These are phyloP conservation scores for Caranx ignobilis DNA, from an alignment of 2,113 vertebrate genomes.

Conservation along the genomic window DNA sequence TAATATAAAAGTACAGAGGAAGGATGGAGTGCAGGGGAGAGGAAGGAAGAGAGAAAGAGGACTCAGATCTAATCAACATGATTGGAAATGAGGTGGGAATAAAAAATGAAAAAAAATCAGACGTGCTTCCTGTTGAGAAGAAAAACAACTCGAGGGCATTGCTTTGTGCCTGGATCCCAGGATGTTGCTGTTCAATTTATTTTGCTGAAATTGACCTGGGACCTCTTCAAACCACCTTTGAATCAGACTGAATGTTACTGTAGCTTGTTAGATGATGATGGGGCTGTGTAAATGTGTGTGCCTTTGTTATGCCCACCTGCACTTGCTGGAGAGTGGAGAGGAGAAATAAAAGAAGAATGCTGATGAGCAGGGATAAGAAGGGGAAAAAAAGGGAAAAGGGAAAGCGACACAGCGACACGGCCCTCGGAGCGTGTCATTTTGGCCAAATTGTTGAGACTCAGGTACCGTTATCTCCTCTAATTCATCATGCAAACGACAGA, in stretches of 20 bases:
- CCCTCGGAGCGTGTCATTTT: neutral
- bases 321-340: neutral
- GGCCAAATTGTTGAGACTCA: constrained; percentile 12
- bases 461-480: constrained; percentile 34
- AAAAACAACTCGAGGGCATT: constrained; percentile 36
- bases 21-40: neutral
- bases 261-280: neutral
- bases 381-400: no score
- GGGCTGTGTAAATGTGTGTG: neutral
- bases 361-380: neutral
- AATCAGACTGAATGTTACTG: neutral
- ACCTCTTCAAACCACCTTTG: constrained; percentile 22
- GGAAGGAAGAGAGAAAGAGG: constrained; percentile 9
- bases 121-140: constrained; percentile 27
- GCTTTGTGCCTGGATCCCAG: constrained; percentile 9
- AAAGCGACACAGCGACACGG: neutral
- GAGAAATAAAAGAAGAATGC: neutral
- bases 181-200: constrained; percentile 53
- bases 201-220: constrained; percentile 52
- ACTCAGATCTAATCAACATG: constrained; percentile 64
- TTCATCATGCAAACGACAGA: constrained; percentile 36
- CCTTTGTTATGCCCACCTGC: neutral
- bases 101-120: constrained; percentile 24
- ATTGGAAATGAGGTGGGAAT: constrained; percentile 54
- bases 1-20: constrained; percentile 15